Evolutionary conservation across 2,888 invertebrate genomes (phyloP).

Genomic region (Palloptera scutellata): DNA sequence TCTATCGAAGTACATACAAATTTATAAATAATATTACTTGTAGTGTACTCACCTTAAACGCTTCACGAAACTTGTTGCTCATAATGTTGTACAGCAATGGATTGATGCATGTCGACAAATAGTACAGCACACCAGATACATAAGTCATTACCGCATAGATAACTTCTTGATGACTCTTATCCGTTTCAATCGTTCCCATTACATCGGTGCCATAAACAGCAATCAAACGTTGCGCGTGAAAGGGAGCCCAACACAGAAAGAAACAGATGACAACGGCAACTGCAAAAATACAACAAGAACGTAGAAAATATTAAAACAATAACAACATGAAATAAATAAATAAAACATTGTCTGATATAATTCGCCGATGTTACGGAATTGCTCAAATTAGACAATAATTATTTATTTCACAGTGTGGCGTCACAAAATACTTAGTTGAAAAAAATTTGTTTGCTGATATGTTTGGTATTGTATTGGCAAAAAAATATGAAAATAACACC

Average conservation of each 20-base stretch:
- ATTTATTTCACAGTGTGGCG: too few relatives aligned
- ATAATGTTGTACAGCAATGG: slow-evolving; percentile 93
- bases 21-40: neutral
- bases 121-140: slow-evolving; percentile 88
- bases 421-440: too few relatives aligned
- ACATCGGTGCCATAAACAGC: slow-evolving; percentile 66
- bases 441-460: too few relatives aligned
- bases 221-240: slow-evolving; percentile 89
- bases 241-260: slow-evolving; percentile 91
- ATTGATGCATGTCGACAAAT: slow-evolving; percentile 90
- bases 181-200: slow-evolving; percentile 23
- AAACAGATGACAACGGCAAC: slow-evolving; percentile 91
- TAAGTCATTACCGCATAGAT: slow-evolving; percentile 68
- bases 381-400: too few relatives aligned
- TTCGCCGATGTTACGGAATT: too few relatives aligned
- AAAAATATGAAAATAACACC: too few relatives aligned
- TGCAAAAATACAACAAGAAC: slow-evolving; percentile 56
- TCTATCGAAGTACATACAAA: neutral
- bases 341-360: too few relatives aligned
- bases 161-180: slow-evolving; percentile 46
- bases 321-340: too few relatives aligned
- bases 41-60: slow-evolving; percentile 83
- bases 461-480: too few relatives aligned
- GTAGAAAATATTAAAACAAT: too few relatives aligned
- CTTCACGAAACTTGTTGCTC: slow-evolving; percentile 92